Percentiles rank a stretch among this genome's conserved stretches.
phyloP scores from a whole-genome alignment of 2,797 vertebrate species.

The Ctenosaura bakeri region DNA sequence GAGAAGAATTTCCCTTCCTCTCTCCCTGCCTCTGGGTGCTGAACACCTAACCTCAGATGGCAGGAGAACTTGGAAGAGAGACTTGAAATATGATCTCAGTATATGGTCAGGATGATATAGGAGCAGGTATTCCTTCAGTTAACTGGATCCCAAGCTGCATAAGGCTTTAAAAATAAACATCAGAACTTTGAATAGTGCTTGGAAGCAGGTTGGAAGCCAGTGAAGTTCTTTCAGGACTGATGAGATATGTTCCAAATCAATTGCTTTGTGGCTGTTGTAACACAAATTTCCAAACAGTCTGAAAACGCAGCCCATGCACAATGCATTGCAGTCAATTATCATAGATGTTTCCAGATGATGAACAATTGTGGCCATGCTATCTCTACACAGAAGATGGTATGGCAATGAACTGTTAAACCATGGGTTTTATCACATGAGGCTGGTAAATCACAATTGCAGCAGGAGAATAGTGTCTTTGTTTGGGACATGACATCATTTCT shows the following conservation, averaged over 20 bases:
- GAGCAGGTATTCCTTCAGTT: background rate
- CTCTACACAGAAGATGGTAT: too few species aligned
- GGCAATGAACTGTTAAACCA: too few species aligned
- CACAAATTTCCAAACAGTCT: background rate
- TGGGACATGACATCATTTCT: too few species aligned
- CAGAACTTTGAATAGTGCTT: too few species aligned
- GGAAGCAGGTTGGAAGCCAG: background rate
- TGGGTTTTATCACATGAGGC: too few species aligned
- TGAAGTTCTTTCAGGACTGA: background rate
- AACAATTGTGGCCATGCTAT: background rate
- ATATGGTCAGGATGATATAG: background rate
- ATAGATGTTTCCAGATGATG: background rate
- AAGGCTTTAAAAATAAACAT: background rate
- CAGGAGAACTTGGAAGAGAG: background rate
- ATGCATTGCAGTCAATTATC: background rate
- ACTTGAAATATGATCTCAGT: background rate
- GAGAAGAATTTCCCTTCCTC: too few species aligned
- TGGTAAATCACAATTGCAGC: too few species aligned
- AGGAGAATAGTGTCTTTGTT: too few species aligned
- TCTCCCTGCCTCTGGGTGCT: background rate
- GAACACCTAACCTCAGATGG: background rate
- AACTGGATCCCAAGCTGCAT: background rate
- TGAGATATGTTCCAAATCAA: background rate
- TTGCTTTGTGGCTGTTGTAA: background rate
- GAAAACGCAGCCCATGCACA: background rate